These are phyloP conservation scores for Agrotis ipsilon DNA, from an alignment of 2,888 invertebrate species.

Conservation along the genomic window DNA sequence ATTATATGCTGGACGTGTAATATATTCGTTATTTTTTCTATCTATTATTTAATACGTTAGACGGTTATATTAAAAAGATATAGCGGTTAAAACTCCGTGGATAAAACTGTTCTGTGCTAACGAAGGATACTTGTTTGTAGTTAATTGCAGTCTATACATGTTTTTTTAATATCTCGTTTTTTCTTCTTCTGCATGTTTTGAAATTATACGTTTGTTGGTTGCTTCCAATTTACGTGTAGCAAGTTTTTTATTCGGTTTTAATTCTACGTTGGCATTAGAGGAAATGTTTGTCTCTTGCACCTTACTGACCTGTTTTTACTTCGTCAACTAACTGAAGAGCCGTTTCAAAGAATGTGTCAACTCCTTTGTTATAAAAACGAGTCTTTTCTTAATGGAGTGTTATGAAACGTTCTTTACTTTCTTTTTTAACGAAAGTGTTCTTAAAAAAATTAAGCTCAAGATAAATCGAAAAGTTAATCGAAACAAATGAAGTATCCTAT, in stretches of 20 bases:
- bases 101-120: constrained; percentile 58
- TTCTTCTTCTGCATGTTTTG: constrained; percentile 32
- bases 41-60: constrained; percentile 74
- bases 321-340: constrained; percentile 50
- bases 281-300: constrained; percentile 33
- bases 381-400: constrained; percentile 21
- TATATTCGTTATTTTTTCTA: constrained; percentile 77
- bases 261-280: constrained; percentile 23
- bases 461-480: constrained; percentile 20
- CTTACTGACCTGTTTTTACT: constrained; percentile 58
- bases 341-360: constrained; percentile 51
- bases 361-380: constrained; percentile 41
- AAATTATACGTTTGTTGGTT: constrained; percentile 48
- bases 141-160: constrained; percentile 54
- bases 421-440: constrained; percentile 8
- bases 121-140: constrained; percentile 60
- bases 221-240: constrained; percentile 37
- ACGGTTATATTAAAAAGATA: constrained; percentile 67
- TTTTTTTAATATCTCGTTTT: constrained; percentile 49
- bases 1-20: constrained; percentile 80
- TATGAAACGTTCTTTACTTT: constrained; percentile 9
- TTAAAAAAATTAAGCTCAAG: background rate
- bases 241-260: constrained; percentile 40
- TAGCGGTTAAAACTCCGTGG: constrained; percentile 33
- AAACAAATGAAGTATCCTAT: constrained; percentile 38